These are phyloP conservation scores for Pogoniulus pusillus DNA, from an alignment of 2,797 vertebrate species.

Conservation along the genomic window DNA sequence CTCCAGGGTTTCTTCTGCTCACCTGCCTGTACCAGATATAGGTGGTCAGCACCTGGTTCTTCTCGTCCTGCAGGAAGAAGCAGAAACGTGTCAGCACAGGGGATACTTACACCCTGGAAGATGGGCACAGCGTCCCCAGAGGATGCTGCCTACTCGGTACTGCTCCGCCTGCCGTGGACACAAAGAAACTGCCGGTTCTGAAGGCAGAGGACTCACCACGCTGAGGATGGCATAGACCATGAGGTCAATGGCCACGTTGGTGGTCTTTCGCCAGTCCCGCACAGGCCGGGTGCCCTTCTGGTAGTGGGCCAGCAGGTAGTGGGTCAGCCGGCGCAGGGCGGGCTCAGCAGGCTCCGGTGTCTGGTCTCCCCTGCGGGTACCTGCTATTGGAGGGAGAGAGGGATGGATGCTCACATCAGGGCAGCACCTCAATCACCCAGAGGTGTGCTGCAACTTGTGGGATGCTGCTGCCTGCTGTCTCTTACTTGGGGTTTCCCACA, in stretches of 20 bases:
- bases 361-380: background rate
- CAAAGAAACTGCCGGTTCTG: accelerated
- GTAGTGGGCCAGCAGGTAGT: conserved; percentile 83
- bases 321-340: conserved; percentile 82
- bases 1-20: background rate
- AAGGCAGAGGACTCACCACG: conserved; percentile 81
- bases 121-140: background rate
- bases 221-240: conserved; percentile 95
- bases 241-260: conserved; percentile 88
- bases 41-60: conserved; percentile 96
- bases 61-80: conserved; percentile 86
- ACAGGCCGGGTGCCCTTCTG: conserved; percentile 91
- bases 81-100: accelerated
- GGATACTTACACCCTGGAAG: accelerated
- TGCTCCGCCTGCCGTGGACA: accelerated
- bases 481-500: background rate
- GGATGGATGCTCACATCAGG: accelerated
- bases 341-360: conserved; percentile 71
- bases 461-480: background rate
- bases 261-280: conserved; percentile 89
- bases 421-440: accelerated
- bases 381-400: background rate
- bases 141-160: accelerated
- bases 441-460: accelerated
- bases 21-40: conserved; percentile 99